phyloP scores from a whole-genome alignment of 2,888 invertebrate species.

The Xestobium rufovillosum region DNA sequence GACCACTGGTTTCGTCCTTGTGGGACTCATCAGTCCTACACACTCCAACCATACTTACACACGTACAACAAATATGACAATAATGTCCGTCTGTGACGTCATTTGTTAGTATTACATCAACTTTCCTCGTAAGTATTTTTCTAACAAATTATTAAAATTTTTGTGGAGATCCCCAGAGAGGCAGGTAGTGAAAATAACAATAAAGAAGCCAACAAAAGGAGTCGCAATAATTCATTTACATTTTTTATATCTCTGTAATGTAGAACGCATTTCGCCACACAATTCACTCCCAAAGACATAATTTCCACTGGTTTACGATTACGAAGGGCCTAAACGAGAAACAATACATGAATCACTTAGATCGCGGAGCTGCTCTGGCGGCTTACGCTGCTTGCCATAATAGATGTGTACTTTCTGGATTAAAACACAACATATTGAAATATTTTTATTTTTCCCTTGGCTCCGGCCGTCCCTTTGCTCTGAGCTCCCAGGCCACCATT shows the following conservation, averaged over 20 bases:
- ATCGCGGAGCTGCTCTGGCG: conserved; percentile 20
- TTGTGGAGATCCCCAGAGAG: no score
- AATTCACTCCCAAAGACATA: conserved; percentile 38
- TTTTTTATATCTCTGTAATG: conserved; percentile 34
- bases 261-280: conserved; percentile 28
- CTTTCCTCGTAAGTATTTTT: no score
- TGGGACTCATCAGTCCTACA: no score
- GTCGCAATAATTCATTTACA: no score
- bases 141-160: no score
- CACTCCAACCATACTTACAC: no score
- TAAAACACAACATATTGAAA: conserved; percentile 45
- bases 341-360: conserved; percentile 44
- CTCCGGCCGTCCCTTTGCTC: conserved; percentile 2
- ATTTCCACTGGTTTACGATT: conserved; percentile 42
- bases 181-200: no score
- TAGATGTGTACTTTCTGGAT: conserved; percentile 45
- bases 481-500: not conserved
- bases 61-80: no score
- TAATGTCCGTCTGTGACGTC: no score
- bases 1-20: no score
- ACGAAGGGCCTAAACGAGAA: conserved; percentile 40
- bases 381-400: conserved; percentile 31
- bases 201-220: no score
- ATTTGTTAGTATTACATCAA: no score
- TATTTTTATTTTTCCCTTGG: conserved; percentile 39